phyloP scores from a whole-genome alignment of 2,888 invertebrate genomes.

The Junonia oenone region DNA sequence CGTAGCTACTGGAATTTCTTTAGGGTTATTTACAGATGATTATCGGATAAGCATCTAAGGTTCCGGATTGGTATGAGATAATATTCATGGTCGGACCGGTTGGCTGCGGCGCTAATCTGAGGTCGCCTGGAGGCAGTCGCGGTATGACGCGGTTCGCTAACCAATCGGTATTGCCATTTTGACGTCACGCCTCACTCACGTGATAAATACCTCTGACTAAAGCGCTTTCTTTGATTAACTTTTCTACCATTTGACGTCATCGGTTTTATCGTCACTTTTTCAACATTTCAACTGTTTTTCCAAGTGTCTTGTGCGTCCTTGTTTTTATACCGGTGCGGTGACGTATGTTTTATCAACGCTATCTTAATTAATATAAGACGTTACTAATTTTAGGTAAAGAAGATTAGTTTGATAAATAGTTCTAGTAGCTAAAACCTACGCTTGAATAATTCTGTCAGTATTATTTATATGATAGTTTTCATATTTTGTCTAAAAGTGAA shows the following conservation, averaged over 20 bases:
- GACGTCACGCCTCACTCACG: slow-evolving; percentile 22
- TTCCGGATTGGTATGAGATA: slow-evolving; percentile 21
- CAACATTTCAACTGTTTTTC: neutral
- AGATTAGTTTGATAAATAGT: too few relatives aligned
- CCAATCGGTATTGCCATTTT: slow-evolving; percentile 13
- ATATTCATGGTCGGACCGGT: slow-evolving; percentile 19
- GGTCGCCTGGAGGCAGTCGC: slow-evolving; percentile 16
- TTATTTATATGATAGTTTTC: too few relatives aligned
- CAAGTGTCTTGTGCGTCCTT: neutral
- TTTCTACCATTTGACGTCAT: slow-evolving; percentile 3
- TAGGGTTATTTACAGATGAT: slow-evolving; percentile 14
- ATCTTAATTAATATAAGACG: neutral
- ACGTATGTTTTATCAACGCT: neutral
- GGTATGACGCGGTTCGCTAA: slow-evolving; percentile 15
- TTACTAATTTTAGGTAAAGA: too few relatives aligned
- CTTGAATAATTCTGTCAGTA: too few relatives aligned
- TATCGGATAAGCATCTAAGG: slow-evolving; percentile 19
- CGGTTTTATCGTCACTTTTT: neutral
- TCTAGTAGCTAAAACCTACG: too few relatives aligned
- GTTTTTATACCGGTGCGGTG: neutral
- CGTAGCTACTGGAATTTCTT: slow-evolving; percentile 14
- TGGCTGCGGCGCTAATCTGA: slow-evolving; percentile 17
- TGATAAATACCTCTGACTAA: slow-evolving; percentile 12
- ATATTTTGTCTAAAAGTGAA: neutral
- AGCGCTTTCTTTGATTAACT: slow-evolving; percentile 4